These are phyloP conservation scores for Artemisiospiza belli DNA, from an alignment of 2,113 vertebrate genomes.

Conservation along the genomic window DNA sequence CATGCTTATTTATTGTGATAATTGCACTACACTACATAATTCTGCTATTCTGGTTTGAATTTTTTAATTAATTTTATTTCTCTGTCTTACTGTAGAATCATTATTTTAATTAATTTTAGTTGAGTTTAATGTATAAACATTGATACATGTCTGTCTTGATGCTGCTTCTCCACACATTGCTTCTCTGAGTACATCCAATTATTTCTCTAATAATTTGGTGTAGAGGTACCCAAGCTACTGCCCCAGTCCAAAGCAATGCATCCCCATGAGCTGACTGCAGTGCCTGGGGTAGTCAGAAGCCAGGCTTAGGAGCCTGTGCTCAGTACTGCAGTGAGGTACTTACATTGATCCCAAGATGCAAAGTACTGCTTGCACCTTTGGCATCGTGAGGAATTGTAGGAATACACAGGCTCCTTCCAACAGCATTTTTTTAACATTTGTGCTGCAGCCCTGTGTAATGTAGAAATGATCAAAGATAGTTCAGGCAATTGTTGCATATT, in stretches of 20 bases:
- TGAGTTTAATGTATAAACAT: background rate
- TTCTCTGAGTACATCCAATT: background rate
- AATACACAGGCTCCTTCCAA: background rate
- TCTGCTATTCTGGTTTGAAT: background rate
- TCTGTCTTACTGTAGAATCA: background rate
- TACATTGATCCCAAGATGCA: background rate
- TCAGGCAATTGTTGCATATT: background rate
- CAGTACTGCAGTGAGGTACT: background rate
- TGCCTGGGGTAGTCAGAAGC: background rate
- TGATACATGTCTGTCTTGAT: background rate
- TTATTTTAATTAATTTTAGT: background rate
- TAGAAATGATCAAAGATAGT: background rate
- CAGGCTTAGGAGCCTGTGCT: background rate
- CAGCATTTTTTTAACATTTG: background rate
- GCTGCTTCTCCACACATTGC: background rate
- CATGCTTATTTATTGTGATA: background rate
- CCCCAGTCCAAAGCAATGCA: background rate
- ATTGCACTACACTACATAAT: background rate
- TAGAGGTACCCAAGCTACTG: background rate
- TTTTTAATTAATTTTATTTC: background rate
- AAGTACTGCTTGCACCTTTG: background rate
- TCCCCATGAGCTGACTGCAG: background rate
- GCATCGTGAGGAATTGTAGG: background rate
- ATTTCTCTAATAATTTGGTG: background rate
- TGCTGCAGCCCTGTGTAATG: background rate